Base-by-base conservation (phyloP, 2,797 vertebrate genomes). In the Caiman crocodilus region DNA sequence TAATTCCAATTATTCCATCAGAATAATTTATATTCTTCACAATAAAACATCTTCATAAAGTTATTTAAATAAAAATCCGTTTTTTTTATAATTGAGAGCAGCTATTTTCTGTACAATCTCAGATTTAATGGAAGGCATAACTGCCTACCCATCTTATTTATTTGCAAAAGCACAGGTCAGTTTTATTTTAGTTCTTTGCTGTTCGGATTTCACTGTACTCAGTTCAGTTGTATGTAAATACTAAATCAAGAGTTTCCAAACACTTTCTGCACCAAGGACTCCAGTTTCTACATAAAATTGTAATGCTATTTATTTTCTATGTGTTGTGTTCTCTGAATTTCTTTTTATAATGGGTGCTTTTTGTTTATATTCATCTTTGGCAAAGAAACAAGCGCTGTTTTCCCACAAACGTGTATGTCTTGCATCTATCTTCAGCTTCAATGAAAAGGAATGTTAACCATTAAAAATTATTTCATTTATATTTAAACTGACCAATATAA, bases 401-500 rank as follows among this genome's bases (percentile, higher is more conserved):
- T 78, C 82, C 83, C 56, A n/a, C 23, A 84, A 60, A 76, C 78
- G n/a, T 25, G 2, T 78, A 83, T 77, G 80, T 23, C 85, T 95
- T 95, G 64, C 65, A 20, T 95, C 76, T 63, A 90, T 1, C 16
- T 61, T 93, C 80, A 67, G 6, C 28, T 21, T 81, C 2, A 4
- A 6, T 90, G 61, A 93, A 60, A 12, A 74, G 82, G 94, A 82
- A 91, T 87, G 77, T 87, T 96, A 90, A 90, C 82, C 85, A 83
- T 91, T 84, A 65, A 85, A 69, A 56, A 65, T 5, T 57, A 81
- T 50, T 50, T 50, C 42, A 50, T 50, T 7, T 89, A 78, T 92
- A 90, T 94, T 91, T 94, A 94, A 94, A 96, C 91, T 95, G 61
- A 79, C 88, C 79, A 6, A 0, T 76, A 69, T 82, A 65, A 95